A percentile compares a stretch with the other conserved stretches of the same genome.
Evolutionary conservation across 2,888 invertebrate species (phyloP).

Genomic region (Pharmacophagus antenor): DNA sequence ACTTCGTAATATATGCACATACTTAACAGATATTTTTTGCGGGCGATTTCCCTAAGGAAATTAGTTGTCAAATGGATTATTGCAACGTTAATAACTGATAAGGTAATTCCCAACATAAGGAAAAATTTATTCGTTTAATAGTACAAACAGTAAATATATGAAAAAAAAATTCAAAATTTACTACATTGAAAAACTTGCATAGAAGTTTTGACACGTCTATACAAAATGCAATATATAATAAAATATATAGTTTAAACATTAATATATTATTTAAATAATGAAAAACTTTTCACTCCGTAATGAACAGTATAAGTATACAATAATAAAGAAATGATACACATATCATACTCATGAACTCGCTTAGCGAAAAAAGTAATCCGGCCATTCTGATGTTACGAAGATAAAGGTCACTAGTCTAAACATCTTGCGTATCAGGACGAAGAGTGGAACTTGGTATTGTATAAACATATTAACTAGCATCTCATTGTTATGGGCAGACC

Average conservation of each 20-base stretch:
- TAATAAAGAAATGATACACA: neutral
- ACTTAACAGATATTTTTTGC: neutral
- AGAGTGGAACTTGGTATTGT: neutral
- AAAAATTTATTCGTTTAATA: neutral
- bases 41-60: constrained; percentile 9
- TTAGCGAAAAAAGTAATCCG: neutral
- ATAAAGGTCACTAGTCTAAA: too few species aligned
- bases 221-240: neutral
- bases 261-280: neutral
- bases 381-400: neutral
- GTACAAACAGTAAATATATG: neutral
- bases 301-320: neutral
- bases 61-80: constrained; percentile 4
- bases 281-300: neutral
- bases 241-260: neutral
- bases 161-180: neutral
- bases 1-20: neutral
- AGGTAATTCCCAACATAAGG: constrained; percentile 14
- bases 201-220: neutral
- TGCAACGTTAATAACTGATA: constrained; percentile 7
- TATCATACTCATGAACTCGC: neutral
- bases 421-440: neutral
- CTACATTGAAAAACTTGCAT: neutral
- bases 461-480: neutral
- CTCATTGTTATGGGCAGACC: neutral